Percentiles rank a stretch among this genome's conserved stretches.
Conservation (phyloP, 2,888 invertebrate species). For the Clunio marinus region DNA sequence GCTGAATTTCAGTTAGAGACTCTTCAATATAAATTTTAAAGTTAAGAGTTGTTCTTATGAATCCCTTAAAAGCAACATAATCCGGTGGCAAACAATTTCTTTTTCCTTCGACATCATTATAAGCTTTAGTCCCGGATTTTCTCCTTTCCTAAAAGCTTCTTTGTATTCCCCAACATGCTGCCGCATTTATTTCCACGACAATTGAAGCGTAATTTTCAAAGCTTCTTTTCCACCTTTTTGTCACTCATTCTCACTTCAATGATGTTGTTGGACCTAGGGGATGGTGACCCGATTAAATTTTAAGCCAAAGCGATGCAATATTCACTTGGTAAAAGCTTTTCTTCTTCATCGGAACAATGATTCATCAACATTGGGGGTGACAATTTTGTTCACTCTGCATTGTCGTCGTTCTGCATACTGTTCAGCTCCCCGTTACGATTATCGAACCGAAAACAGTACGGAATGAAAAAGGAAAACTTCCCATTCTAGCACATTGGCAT, state of each 20-base stretch:
- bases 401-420: neutral
- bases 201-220: constrained; percentile 3
- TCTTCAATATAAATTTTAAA: neutral
- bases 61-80: neutral
- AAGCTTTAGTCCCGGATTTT: neutral
- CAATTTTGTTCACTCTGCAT: neutral
- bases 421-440: neutral
- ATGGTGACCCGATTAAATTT: neutral
- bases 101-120: neutral
- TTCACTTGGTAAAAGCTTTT: neutral
- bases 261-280: neutral
- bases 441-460: neutral
- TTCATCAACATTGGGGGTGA: neutral
- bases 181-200: neutral
- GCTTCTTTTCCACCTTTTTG: neutral
- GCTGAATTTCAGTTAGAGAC: no score
- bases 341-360: neutral
- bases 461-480: no score
- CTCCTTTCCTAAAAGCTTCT: neutral
- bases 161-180: neutral
- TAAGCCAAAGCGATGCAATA: neutral
- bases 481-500: constrained; percentile 29
- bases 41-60: neutral
- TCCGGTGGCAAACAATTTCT: no score
- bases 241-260: neutral